Percentiles rank a stretch among this genome's conserved stretches.
These are phyloP conservation scores for Lutjanus argentimaculatus DNA, from an alignment of 2,797 vertebrate genomes.

Conservation along the genomic window DNA sequence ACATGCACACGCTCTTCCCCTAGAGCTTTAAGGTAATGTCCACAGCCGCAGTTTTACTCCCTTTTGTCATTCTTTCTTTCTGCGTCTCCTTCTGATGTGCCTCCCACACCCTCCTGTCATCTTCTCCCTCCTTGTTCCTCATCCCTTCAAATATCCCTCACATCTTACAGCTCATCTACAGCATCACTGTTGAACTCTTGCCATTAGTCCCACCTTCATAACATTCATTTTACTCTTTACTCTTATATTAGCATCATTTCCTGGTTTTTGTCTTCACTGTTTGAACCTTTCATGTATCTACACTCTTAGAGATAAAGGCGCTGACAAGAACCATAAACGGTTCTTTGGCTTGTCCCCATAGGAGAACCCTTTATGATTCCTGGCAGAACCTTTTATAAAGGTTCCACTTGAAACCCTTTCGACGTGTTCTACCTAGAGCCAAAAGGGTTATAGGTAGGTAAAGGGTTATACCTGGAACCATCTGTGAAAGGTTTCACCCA, in stretches of 20 bases:
- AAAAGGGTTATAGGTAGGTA: no score
- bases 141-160: constrained; percentile 19
- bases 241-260: no score
- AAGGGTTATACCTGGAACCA: no score
- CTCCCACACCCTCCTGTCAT: constrained; percentile 15
- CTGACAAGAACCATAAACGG: no score
- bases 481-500: no score
- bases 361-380: no score
- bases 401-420: no score
- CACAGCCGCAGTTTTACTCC: constrained; percentile 27
- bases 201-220: background rate
- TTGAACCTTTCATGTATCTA: background rate
- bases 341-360: no score
- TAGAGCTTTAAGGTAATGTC: constrained; percentile 65
- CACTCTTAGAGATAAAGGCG: no score
- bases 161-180: constrained; percentile 12
- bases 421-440: no score
- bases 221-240: background rate
- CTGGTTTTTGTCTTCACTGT: background rate
- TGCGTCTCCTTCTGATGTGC: constrained; percentile 22
- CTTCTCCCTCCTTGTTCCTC: constrained; percentile 23
- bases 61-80: constrained; percentile 37
- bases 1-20: constrained; percentile 32
- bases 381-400: no score
- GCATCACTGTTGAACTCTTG: constrained; percentile 8